Base-by-base conservation (phyloP, 2,797 vertebrate genomes). In the Crocodylus rhombifer region DNA sequence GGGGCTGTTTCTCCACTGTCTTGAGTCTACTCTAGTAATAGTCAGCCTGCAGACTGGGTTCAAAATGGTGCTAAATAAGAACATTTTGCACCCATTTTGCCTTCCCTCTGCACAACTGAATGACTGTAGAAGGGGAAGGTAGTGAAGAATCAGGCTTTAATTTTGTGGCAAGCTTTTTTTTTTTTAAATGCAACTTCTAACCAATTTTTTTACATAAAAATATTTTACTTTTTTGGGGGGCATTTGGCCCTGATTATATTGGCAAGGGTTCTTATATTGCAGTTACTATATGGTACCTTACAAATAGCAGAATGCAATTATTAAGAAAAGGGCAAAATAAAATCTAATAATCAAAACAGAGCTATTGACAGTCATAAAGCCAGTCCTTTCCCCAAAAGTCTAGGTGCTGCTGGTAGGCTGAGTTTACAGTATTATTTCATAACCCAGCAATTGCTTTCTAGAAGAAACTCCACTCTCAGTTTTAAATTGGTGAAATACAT, bases 1-100 rank as follows among this genome's bases (percentile, higher is more conserved):
- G 95, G 95, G 93, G 86, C 88, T 94, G 93, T 79, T 95, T 93
- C 95, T 96, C 90, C 14, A 8, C 73, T 75, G 85, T 87, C 83
- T 95, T 92, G 42, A 42, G 42, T 42, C 42, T 42, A 42, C 42
- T 42, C 7, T 42, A 42, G 8, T 42, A 42, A 42, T 42, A 42
- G 42, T 42, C 42, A 42, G 42, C 42, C 42, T 42, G 42, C 42
- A 42, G 42, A 42, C 42, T 42, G 42, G 42, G 42, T 42, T 42
- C 42, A 42, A 42, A 42, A 42, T 42, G 42, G 42, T 42, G 42
- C 42, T 42, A 42, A 94, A 91, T 42, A 95, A 71, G 87, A 92
- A 87, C 86, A 82, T 83, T 95, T 80, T 63, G 56, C 9, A 6
- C 69, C 60, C 73, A 42, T 69, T 91, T 65, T 30, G 17, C 76